These are phyloP conservation scores for Macroteleia sp. DNA, from an alignment of 2,888 invertebrate genomes.

Conservation along the genomic window DNA sequence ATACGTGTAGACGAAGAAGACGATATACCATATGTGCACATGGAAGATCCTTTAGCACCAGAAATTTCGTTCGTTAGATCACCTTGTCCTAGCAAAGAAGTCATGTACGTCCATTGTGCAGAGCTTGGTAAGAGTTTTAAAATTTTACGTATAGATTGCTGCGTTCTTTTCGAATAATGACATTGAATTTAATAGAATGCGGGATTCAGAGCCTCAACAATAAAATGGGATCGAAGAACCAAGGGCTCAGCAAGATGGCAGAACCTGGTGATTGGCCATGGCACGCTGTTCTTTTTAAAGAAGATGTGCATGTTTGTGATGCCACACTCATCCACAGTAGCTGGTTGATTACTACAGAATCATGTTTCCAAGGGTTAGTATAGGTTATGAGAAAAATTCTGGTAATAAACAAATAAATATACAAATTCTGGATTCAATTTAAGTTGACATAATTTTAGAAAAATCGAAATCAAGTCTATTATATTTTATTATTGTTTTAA, in stretches of 20 bases:
- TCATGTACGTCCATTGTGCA: constrained; percentile 91
- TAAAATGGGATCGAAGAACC: constrained; percentile 84
- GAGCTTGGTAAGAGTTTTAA: constrained; percentile 87
- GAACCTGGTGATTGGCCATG: constrained; percentile 96
- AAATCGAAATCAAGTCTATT: too few species aligned
- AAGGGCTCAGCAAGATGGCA: constrained; percentile 89
- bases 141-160: neutral
- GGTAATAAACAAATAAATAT: neutral
- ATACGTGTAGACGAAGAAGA: constrained; percentile 86
- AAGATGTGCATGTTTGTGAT: constrained; percentile 94
- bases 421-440: neutral
- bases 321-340: constrained; percentile 92
- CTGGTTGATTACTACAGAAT: constrained; percentile 94
- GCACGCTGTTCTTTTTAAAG: constrained; percentile 92
- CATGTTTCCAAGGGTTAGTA: constrained; percentile 90
- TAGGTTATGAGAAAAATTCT: too few species aligned
- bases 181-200: constrained; percentile 85
- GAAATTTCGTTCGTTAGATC: constrained; percentile 93
- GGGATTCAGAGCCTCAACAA: constrained; percentile 87
- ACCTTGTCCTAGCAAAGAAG: constrained; percentile 90
- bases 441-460: too few species aligned
- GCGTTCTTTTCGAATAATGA: neutral
- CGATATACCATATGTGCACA: constrained; percentile 89
- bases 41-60: constrained; percentile 91
- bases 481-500: too few species aligned